Evolutionary conservation across 2,113 vertebrate species (phyloP), one percentile per base, ranked within the genome.

Genomic region (Cynoglossus semilaevis): DNA sequence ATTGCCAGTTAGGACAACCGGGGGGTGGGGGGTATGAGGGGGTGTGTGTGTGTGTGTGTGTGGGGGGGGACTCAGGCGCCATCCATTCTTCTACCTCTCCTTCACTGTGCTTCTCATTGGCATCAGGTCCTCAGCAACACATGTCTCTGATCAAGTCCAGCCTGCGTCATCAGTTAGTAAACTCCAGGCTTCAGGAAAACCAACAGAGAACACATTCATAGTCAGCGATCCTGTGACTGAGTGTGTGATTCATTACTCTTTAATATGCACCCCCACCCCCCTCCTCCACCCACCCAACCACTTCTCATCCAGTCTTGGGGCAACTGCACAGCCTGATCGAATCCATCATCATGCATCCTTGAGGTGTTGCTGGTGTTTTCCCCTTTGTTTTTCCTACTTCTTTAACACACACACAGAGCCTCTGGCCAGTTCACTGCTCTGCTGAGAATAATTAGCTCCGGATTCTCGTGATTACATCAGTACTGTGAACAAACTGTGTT

Each of bases 191-290:
- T 88, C 88, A 88, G 88, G 87, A 91, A 90, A 88, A 90, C 88
- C 88, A 90, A 91, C 89, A 90, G 89, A 90, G 89, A 91, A 81
- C 78, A 90, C 89, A 91, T 91, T 91, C 88, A 91, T 91, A 83
- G 83, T 81, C 9, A 77, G 84, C 88, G 85, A 88, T 88, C 89
- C 88, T 89, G 88, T 91, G 89, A 91, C 89, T 90, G 88, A 80
- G 88, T 90, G 86, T 91, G 88, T 90, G 89, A 90, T 91, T 91
- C 88, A 91, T 91, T 91, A 90, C 86, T 84, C 85, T 91, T 89
- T 89, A 90, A 88, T 88, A 88, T 86, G 82, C 79, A 69, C 75
- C 72, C 80, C 76, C 72, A 63, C 77, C 81, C 74, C 74, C 76
- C 73, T 56, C 61, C 68, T 76, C 62, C 74, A 80, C 77, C 74